Evolutionary conservation across 1,140 invertebrate genomes (phyloP).

Genomic region (Cardiocondyla obscurior): DNA sequence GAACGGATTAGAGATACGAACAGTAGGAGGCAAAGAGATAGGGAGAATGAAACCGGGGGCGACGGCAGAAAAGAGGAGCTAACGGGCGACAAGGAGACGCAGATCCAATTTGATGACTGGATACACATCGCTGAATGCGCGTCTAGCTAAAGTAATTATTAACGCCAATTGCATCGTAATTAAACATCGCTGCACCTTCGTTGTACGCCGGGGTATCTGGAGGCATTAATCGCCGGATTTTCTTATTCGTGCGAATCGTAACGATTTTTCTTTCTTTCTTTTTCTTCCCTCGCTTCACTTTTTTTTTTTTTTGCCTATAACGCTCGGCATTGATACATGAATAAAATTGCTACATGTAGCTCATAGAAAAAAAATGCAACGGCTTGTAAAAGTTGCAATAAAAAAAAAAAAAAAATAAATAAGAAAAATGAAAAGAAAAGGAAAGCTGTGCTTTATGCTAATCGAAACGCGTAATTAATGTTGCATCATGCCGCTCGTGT

Average conservation of each 20-base stretch:
- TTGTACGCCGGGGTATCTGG: background rate
- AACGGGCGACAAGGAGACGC: slow-evolving; percentile 52
- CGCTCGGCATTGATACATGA: background rate
- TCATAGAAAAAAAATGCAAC: background rate
- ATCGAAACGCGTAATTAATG: slow-evolving; percentile 36
- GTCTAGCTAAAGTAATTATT: slow-evolving; percentile 79
- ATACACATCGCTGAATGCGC: slow-evolving; percentile 77
- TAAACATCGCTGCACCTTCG: slow-evolving; percentile 68
- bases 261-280: background rate
- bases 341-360: background rate
- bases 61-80: slow-evolving; percentile 52
- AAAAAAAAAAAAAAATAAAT: background rate
- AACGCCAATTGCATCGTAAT: slow-evolving; percentile 78
- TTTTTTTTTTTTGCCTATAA: background rate
- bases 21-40: background rate
- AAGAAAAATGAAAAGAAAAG: no score
- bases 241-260: slow-evolving; percentile 19
- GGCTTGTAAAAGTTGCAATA: background rate
- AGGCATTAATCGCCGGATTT: slow-evolving; percentile 20
- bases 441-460: background rate
- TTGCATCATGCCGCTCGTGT: background rate
- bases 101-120: slow-evolving; percentile 80
- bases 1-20: slow-evolving; percentile 18
- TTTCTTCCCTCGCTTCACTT: background rate
- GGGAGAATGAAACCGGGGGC: slow-evolving; percentile 26